A percentile compares a stretch with the other conserved stretches of the same genome.
phyloP scores from a whole-genome alignment of 1,140 invertebrate species.

The Callitettix versicolor region DNA sequence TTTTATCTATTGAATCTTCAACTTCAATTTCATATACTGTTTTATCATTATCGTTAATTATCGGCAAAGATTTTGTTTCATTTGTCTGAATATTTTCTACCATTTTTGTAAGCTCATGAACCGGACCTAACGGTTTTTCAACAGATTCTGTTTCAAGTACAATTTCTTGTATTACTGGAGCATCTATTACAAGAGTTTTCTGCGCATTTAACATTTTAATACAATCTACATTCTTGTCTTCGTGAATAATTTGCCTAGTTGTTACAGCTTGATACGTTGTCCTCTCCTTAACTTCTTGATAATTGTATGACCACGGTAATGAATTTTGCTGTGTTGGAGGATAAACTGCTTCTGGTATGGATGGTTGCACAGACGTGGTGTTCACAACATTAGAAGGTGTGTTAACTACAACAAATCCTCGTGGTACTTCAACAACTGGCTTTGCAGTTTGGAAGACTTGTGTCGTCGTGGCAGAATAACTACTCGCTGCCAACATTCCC shows the following conservation, averaged over 20 bases:
- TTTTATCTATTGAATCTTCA: too few species aligned
- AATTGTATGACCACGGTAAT: constrained; percentile 16
- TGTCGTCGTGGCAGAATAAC: constrained; percentile 67
- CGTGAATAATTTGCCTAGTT: constrained; percentile 10
- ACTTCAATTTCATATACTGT: too few species aligned
- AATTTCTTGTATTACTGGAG: constrained; percentile 2
- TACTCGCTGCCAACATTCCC: constrained; percentile 45
- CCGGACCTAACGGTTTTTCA: too few species aligned
- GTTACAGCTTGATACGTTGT: constrained; percentile 17
- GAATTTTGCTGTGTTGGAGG: neutral
- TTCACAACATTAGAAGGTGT: constrained; percentile 18
- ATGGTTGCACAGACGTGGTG: constrained; percentile 15
- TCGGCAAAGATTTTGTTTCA: too few species aligned
- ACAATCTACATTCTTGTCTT: constrained; percentile 17
- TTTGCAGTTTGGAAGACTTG: constrained; percentile 74
- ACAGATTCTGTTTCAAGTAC: too few species aligned
- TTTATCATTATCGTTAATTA: too few species aligned
- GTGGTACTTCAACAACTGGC: constrained; percentile 51
- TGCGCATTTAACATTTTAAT: constrained; percentile 16
- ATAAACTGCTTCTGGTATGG: constrained; percentile 20
- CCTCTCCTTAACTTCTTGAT: constrained; percentile 14
- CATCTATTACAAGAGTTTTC: constrained; percentile 13
- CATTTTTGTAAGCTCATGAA: too few species aligned
- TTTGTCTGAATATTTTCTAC: too few species aligned
- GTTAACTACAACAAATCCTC: constrained; percentile 55